phyloP scores from a whole-genome alignment of 2,113 vertebrate genomes.

The Syngnathus typhle region DNA sequence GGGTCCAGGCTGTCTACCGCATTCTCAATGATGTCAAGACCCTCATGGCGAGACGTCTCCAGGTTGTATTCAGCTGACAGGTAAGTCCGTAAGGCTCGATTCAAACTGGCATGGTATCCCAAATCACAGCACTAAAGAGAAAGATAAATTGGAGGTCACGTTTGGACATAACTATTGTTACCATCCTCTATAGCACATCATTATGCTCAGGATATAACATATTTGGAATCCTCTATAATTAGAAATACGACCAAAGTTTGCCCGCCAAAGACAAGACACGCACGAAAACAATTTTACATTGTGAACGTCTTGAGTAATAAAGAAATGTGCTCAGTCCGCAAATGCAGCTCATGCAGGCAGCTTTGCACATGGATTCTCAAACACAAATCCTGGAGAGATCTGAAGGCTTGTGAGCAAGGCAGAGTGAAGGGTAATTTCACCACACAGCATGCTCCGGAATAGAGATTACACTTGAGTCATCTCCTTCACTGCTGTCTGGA shows the following conservation, averaged over 20 bases:
- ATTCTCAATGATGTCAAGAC: slow-evolving; percentile 96
- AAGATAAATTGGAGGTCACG: neutral
- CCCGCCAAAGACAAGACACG: neutral
- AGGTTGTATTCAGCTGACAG: slow-evolving; percentile 97
- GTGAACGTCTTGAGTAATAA: slow-evolving; percentile 32
- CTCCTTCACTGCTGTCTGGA: slow-evolving; percentile 36
- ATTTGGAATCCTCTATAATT: neutral
- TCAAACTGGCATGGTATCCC: slow-evolving; percentile 94
- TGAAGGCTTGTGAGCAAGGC: slow-evolving; percentile 43
- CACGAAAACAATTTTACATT: neutral
- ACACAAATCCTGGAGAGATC: slow-evolving; percentile 43
- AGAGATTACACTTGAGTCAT: slow-evolving; percentile 40
- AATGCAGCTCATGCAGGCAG: slow-evolving; percentile 14
- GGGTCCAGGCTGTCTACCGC: slow-evolving; percentile 96
- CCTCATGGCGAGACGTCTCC: slow-evolving; percentile 96
- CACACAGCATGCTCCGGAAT: slow-evolving; percentile 39
- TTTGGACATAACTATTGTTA: neutral
- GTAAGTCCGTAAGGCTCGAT: slow-evolving; percentile 91
- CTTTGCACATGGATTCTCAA: slow-evolving; percentile 17
- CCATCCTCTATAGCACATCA: neutral
- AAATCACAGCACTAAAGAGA: slow-evolving; percentile 87
- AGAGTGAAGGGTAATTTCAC: slow-evolving; percentile 42
- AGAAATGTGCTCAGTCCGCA: slow-evolving; percentile 25
- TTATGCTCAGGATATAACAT: neutral
- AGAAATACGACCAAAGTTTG: slow-evolving; percentile 26